Conservation (phyloP, 1,140 invertebrate species). For the Phenacoccus solenopsis region DNA sequence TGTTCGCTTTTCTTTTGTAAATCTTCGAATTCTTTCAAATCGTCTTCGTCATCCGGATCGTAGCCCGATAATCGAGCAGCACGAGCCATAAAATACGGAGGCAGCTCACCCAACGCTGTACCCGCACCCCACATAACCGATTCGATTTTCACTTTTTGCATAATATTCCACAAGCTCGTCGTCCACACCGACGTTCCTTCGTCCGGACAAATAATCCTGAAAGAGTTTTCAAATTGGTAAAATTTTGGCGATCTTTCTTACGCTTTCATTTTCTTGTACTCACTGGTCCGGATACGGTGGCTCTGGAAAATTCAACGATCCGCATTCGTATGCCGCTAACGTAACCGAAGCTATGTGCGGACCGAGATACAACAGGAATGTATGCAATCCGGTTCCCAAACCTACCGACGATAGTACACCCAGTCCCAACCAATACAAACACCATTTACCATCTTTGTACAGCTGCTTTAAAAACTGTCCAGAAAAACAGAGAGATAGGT, state of each 20-base stretch:
- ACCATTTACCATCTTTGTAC: slow-evolving; percentile 42
- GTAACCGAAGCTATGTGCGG: slow-evolving; percentile 90
- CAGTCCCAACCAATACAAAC: slow-evolving; percentile 85
- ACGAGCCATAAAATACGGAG: slow-evolving; percentile 94
- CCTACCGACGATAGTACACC: slow-evolving; percentile 95
- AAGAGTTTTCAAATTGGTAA: slow-evolving; percentile 27
- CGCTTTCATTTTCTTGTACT: slow-evolving; percentile 31
- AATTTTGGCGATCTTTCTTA: no score
- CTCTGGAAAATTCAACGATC: slow-evolving; percentile 82
- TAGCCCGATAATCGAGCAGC: slow-evolving; percentile 68
- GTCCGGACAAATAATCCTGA: slow-evolving; percentile 62
- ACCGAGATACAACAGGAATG: slow-evolving; percentile 93
- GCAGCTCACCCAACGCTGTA: slow-evolving; percentile 92
- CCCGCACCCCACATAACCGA: slow-evolving; percentile 97
- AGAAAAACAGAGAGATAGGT: not conserved
- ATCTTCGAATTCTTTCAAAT: slow-evolving; percentile 52
- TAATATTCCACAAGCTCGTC: slow-evolving; percentile 71
- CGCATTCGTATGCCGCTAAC: slow-evolving; percentile 94
- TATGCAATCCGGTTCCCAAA: slow-evolving; percentile 94
- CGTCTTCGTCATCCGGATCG: slow-evolving; percentile 51
- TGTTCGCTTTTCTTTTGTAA: slow-evolving; percentile 49
- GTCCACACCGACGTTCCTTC: slow-evolving; percentile 42
- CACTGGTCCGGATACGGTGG: slow-evolving; percentile 78
- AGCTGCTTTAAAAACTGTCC: not conserved
- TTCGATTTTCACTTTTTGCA: slow-evolving; percentile 92